These are phyloP conservation scores for Ancistrus triradiatus DNA, from an alignment of 2,113 vertebrate genomes.

Conservation along the genomic window DNA sequence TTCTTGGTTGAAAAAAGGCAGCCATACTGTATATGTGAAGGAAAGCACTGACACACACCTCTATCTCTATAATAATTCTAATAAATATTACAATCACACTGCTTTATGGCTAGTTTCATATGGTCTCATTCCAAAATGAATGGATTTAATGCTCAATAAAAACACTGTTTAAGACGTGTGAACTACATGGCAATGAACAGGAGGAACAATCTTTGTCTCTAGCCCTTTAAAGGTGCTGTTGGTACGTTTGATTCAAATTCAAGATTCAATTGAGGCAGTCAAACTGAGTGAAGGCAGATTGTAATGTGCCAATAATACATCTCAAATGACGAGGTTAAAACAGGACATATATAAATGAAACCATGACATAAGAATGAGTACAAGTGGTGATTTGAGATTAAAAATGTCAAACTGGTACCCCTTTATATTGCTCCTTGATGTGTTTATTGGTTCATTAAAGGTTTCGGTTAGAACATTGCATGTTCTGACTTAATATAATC, in stretches of 20 bases:
- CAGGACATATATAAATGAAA: slow-evolving; percentile 35
- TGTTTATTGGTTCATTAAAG: background rate
- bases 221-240: slow-evolving; percentile 27
- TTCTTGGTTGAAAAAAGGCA: too few species aligned
- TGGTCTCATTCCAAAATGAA: too few species aligned
- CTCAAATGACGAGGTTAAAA: slow-evolving; percentile 32
- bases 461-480: background rate
- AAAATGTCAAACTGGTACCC: slow-evolving; percentile 23
- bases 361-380: slow-evolving; percentile 25
- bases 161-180: background rate
- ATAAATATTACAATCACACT: too few species aligned
- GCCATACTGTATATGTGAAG: too few species aligned
- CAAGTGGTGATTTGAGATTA: slow-evolving; percentile 49
- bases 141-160: background rate
- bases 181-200: background rate
- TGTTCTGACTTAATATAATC: too few species aligned
- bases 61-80: too few species aligned
- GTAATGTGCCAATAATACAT: slow-evolving; percentile 3
- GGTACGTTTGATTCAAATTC: too few species aligned
- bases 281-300: background rate
- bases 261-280: background rate
- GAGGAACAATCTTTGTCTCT: slow-evolving; percentile 2
- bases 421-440: slow-evolving; percentile 12
- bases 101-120: too few species aligned
- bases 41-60: background rate